phyloP scores from a whole-genome alignment of 2,113 vertebrate genomes.

The Pomatostomus ruficeps region DNA sequence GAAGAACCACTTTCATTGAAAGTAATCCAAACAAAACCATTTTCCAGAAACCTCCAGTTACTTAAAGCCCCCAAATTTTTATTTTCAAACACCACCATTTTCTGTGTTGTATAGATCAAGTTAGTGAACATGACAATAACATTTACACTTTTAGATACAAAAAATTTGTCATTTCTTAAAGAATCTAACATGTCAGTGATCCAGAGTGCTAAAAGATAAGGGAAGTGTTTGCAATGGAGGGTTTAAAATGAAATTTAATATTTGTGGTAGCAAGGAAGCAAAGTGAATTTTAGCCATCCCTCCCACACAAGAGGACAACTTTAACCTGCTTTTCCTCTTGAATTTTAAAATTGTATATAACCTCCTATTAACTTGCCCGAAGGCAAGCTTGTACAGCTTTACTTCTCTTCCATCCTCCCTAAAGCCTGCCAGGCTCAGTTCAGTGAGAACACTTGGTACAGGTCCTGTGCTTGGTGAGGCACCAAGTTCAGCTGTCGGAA shows the following conservation, averaged over 20 bases:
- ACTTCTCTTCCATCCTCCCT: neutral
- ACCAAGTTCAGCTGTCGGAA: neutral
- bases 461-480: neutral
- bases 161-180: neutral
- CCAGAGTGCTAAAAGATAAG: neutral
- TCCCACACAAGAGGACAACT: neutral
- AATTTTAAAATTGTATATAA: neutral
- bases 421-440: neutral
- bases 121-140: neutral
- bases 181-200: neutral
- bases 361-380: neutral
- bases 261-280: neutral
- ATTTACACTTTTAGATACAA: neutral
- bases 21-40: neutral
- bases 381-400: neutral
- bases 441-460: neutral
- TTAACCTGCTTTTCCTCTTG: neutral
- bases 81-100: neutral
- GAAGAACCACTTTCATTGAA: neutral
- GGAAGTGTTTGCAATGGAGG: neutral
- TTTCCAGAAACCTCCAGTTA: neutral
- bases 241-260: neutral
- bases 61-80: rapidly evolving
- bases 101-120: neutral
- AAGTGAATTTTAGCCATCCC: neutral